phyloP scores from a whole-genome alignment of 2,113 vertebrate genomes.

The Myanophis thanlyinensis region DNA sequence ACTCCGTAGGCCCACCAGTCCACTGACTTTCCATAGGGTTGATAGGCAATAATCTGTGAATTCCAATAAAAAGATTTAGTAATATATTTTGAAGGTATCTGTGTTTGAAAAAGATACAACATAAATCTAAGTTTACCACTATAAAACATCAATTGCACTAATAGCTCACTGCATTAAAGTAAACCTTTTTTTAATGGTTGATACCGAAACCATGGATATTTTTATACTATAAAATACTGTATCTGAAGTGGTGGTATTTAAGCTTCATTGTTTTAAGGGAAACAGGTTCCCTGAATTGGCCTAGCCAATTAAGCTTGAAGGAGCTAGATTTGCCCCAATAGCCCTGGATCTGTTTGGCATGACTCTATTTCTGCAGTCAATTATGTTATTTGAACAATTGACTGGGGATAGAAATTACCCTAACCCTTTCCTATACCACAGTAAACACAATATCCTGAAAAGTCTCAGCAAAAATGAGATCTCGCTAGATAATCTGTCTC shows the following conservation, averaged over 20 bases:
- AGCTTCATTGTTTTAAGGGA: background rate
- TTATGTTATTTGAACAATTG: background rate
- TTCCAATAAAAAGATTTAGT: slow-evolving; percentile 15
- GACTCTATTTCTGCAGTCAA: background rate
- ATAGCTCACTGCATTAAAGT: background rate
- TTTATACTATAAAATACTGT: background rate
- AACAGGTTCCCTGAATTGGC: background rate
- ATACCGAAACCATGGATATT: background rate
- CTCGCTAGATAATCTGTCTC: background rate
- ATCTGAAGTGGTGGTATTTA: background rate
- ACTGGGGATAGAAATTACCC: background rate
- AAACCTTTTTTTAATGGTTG: background rate
- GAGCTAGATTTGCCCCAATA: background rate
- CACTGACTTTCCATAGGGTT: slow-evolving; percentile 94
- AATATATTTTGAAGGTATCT: background rate
- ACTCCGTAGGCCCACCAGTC: slow-evolving; percentile 99
- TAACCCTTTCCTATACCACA: background rate
- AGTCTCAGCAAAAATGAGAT: background rate
- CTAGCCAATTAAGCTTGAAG: background rate
- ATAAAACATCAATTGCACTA: background rate
- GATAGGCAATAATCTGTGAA: slow-evolving; percentile 93
- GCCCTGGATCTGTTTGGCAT: background rate
- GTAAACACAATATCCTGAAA: background rate
- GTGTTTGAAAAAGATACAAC: background rate
- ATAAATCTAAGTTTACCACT: background rate